A percentile compares a stretch with the other conserved stretches of the same genome.
These are phyloP conservation scores for Sceliomorpha sp. DNA, from an alignment of 2,888 invertebrate genomes.

Conservation along the genomic window DNA sequence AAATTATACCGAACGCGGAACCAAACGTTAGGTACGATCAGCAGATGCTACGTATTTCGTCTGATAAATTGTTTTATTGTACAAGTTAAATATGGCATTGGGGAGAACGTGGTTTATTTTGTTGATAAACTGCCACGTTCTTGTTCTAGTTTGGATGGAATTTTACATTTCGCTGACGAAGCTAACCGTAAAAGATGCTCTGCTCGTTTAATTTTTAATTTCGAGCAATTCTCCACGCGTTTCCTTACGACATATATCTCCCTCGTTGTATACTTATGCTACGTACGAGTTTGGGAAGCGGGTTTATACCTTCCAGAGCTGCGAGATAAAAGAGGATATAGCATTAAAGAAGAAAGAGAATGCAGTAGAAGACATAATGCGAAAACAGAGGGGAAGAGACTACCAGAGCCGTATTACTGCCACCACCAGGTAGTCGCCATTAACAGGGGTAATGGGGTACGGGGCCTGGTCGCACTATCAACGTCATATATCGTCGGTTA, in stretches of 20 bases:
- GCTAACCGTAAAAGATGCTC: conserved; percentile 16
- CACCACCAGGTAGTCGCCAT: conserved; percentile 22
- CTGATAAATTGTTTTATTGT: no score
- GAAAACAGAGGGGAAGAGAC: conserved; percentile 13
- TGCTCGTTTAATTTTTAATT: conserved; percentile 65
- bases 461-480: conserved; percentile 63
- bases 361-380: conserved; percentile 8
- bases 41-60: no score
- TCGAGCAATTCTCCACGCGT: conserved; percentile 67
- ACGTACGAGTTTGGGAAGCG: conserved; percentile 24
- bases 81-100: no score
- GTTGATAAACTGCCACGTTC: conserved; percentile 2
- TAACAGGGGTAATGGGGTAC: conserved; percentile 34
- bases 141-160: background rate
- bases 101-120: no score
- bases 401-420: conserved; percentile 15
- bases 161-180: conserved; percentile 4
- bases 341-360: conserved; percentile 14
- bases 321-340: conserved; percentile 30
- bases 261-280: conserved; percentile 30
- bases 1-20: no score
- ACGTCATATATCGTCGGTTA: conserved; percentile 75
- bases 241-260: conserved; percentile 56
- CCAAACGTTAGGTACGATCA: no score
- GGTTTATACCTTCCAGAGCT: background rate